Evolutionary conservation across 1,140 invertebrate genomes (phyloP), one percentile per base, ranked within the genome.

Genomic region (Ostrea denselamellosa): DNA sequence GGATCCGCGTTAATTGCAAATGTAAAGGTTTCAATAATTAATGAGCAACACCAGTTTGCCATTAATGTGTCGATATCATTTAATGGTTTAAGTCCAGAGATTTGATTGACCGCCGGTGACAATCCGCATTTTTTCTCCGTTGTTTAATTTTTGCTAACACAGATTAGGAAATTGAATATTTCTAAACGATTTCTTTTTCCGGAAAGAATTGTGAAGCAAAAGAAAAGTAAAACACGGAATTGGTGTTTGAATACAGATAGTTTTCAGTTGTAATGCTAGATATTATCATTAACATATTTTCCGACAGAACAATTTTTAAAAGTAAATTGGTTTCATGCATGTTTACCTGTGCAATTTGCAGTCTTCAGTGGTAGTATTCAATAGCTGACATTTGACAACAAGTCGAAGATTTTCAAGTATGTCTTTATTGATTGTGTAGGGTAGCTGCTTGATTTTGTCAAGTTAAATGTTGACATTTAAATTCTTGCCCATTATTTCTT

Each of bases 21-120:
- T 77, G 68, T 25, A 83, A 34, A 83, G 54, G 53, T 85, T 25
- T 85, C 54, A 58, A 85, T 85, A 85, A 62, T 85, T 85, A 85
- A 85, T 85, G 53, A 62, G 19, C 25, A 85, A 85, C 83, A 85
- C 53, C 53, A 58, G 56, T 85, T 85, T 85, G 83, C 83, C 83
- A 85, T 85, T 85, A 85, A 85, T 54, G 10, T 85, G n/a, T 85
- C 83, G 28, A 85, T 85, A 62, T n/a, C 44, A 83, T 52, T 83
- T 83, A 83, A 83, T 83, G 82, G 82, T 51, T 83, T 12, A 83
- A 52, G 68, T 77, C 68, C 68, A 25, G 25, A 77, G 68, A 77
- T 77, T 77, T 77, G 25, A 77, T 34, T 77, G 68, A 77, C 68
- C 68, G 28, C 2, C 14, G 68, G 68, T 77, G 68, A 77, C 8